Evolutionary conservation across 2,888 invertebrate genomes (phyloP).

Genomic region (Athripsodes cinereus): DNA sequence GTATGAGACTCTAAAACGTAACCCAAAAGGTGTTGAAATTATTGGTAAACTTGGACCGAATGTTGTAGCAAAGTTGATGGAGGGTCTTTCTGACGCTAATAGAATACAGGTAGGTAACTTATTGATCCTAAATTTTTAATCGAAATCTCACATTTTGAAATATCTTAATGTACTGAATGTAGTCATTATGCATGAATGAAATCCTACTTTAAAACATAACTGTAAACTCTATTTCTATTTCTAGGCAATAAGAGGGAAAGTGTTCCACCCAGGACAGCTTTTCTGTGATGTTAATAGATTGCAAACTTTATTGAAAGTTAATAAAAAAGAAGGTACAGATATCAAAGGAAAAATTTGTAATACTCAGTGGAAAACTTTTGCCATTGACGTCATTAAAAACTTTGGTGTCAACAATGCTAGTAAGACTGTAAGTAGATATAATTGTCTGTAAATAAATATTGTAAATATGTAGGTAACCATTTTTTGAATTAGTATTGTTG

Average conservation of each 20-base stretch:
- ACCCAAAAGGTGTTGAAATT: conserved; percentile 38
- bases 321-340: conserved; percentile 33
- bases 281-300: conserved; percentile 42
- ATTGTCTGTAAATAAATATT: neutral
- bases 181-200: no score
- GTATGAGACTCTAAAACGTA: conserved; percentile 39
- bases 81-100: conserved; percentile 43
- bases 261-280: conserved; percentile 38
- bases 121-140: neutral
- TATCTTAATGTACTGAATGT: no score
- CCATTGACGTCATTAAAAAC: conserved; percentile 37
- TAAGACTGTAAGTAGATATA: conserved; percentile 37
- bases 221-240: no score
- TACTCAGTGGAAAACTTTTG: conserved; percentile 40
- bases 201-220: no score
- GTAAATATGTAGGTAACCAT: neutral
- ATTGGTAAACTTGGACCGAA: conserved; percentile 35
- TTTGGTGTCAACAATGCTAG: conserved; percentile 44
- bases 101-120: conserved; percentile 38
- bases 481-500: no score
- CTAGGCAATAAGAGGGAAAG: conserved; percentile 42
- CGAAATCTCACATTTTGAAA: no score
- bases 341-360: conserved; percentile 38
- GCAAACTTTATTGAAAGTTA: conserved; percentile 37
- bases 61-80: conserved; percentile 38